phyloP scores from a whole-genome alignment of 2,113 vertebrate species.

The Donacobius atricapilla region DNA sequence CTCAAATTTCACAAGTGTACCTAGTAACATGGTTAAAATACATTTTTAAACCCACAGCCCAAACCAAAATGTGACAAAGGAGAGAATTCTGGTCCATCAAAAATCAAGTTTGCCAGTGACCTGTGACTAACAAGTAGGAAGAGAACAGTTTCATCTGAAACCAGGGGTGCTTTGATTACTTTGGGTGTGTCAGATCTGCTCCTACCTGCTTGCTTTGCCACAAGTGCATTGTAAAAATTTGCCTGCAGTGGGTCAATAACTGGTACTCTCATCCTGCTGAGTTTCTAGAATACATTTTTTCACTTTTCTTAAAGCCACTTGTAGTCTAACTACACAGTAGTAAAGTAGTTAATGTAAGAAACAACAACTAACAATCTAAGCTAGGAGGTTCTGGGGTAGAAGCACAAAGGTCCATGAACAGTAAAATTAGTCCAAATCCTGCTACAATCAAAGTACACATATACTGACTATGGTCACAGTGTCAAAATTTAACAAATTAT shows the following conservation, averaged over 20 bases:
- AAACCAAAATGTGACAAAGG: not conserved
- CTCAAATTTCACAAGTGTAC: not conserved
- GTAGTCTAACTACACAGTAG: not conserved
- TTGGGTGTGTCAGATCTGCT: not conserved
- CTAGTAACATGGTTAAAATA: not conserved
- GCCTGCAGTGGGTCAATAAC: not conserved
- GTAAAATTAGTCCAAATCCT: not conserved
- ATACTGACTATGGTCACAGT: not conserved
- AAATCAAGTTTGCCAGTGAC: not conserved
- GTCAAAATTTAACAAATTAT: not conserved
- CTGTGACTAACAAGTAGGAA: not conserved
- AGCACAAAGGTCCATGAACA: not conserved
- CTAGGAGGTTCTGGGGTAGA: not conserved
- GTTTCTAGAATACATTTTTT: not conserved
- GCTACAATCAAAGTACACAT: not conserved
- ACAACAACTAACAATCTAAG: not conserved
- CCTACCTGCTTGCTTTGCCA: not conserved
- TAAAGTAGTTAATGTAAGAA: not conserved
- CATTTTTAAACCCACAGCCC: not conserved
- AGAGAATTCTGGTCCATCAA: not conserved
- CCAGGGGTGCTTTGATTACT: not conserved
- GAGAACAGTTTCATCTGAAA: conserved; percentile 15
- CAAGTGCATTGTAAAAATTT: not conserved
- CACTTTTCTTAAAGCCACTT: not conserved
- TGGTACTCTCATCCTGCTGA: not conserved